phyloP scores from a whole-genome alignment of 1,140 invertebrate genomes.

The Drosophila virilis region DNA sequence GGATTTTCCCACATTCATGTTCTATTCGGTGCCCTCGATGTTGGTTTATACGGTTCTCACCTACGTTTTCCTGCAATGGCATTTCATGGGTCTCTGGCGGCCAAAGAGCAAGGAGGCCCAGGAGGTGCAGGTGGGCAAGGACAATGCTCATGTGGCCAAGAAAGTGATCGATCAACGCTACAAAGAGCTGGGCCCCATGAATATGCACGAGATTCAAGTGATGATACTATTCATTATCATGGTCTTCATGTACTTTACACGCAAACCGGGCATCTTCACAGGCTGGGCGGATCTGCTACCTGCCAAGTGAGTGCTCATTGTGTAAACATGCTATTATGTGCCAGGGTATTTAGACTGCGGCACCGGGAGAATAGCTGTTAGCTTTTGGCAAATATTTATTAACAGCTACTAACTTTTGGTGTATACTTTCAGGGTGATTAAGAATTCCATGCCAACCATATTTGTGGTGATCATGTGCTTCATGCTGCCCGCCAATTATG shows the following conservation, averaged over 20 bases:
- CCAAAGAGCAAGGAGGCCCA: slow-evolving; percentile 87
- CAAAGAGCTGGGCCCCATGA: slow-evolving; percentile 90
- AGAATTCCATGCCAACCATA: slow-evolving; percentile 93
- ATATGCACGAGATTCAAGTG: slow-evolving; percentile 92
- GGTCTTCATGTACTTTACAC: slow-evolving; percentile 94
- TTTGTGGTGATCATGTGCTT: slow-evolving; percentile 92
- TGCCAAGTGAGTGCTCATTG: slow-evolving; percentile 59
- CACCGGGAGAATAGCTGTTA: too few species aligned
- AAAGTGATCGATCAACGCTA: slow-evolving; percentile 90
- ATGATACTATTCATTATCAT: slow-evolving; percentile 91
- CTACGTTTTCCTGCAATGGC: slow-evolving; percentile 90
- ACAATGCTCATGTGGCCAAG: slow-evolving; percentile 87
- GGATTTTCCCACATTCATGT: slow-evolving; percentile 92
- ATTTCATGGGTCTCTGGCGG: slow-evolving; percentile 90
- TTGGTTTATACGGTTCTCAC: slow-evolving; percentile 89
- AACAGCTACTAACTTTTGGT: background rate
- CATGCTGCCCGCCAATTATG: slow-evolving; percentile 90
- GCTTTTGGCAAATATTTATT: too few species aligned
- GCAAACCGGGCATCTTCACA: slow-evolving; percentile 87
- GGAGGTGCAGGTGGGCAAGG: slow-evolving; percentile 85
- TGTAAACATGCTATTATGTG: too few species aligned
- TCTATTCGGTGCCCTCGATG: slow-evolving; percentile 88
- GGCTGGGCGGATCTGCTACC: slow-evolving; percentile 72
- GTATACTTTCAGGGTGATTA: slow-evolving; percentile 86
- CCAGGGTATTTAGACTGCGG: too few species aligned